Percentiles rank a stretch among this genome's conserved stretches.
Evolutionary conservation across 2,888 invertebrate species (phyloP).

Genomic region (Polydrusus tereticollis): DNA sequence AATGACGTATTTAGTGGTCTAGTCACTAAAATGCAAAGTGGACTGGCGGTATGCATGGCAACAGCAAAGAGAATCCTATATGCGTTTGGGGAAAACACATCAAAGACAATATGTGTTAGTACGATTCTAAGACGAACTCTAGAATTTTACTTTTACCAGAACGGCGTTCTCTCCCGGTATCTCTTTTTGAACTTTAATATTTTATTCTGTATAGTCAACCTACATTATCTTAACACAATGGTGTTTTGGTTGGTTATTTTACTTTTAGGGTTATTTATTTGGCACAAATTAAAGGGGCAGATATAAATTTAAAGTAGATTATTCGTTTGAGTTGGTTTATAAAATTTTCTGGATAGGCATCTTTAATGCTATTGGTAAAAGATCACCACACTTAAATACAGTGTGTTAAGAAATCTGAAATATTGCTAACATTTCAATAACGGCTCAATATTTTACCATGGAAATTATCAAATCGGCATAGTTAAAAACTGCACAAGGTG

Average conservation of each 20-base stretch:
- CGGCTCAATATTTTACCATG: too few relatives aligned
- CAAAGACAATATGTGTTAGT: slow-evolving; percentile 65
- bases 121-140: slow-evolving; percentile 60
- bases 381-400: too few relatives aligned
- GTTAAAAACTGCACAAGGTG: too few relatives aligned
- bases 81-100: slow-evolving; percentile 61
- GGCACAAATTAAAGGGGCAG: neutral
- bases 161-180: slow-evolving; percentile 45
- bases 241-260: slow-evolving; percentile 8
- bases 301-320: neutral
- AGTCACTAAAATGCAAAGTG: slow-evolving; percentile 58
- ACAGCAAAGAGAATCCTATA: slow-evolving; percentile 61
- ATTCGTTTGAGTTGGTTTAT: too few relatives aligned
- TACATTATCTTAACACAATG: slow-evolving; percentile 53
- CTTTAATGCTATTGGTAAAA: too few relatives aligned
- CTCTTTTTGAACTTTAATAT: slow-evolving; percentile 38
- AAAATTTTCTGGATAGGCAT: too few relatives aligned
- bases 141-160: slow-evolving; percentile 56
- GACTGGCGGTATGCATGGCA: slow-evolving; percentile 50
- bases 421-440: too few relatives aligned
- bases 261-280: neutral
- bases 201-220: slow-evolving; percentile 49
- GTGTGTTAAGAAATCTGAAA: too few relatives aligned
- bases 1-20: slow-evolving; percentile 50
- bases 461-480: too few relatives aligned